Conservation (phyloP, 2,113 vertebrate genomes). For the Pleuronectes platessa region DNA sequence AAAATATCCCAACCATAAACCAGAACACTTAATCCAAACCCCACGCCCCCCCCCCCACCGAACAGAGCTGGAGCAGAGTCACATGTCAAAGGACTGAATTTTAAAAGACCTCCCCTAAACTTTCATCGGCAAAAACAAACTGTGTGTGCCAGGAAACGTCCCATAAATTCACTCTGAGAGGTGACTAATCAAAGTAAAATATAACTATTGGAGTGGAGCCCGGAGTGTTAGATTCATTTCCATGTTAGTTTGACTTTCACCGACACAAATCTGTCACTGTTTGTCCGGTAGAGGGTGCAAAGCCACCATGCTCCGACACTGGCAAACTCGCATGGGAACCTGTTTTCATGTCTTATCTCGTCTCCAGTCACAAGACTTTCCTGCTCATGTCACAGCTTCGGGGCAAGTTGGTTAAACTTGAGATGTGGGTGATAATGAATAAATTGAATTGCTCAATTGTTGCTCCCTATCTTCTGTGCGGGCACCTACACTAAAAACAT, state of each 20-base stretch:
- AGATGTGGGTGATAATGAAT: slow-evolving; percentile 62
- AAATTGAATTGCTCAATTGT: slow-evolving; percentile 66
- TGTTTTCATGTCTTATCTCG: slow-evolving; percentile 44
- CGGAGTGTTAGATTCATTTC: background rate
- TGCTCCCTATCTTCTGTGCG: slow-evolving; percentile 25
- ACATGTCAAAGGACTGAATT: slow-evolving; percentile 31
- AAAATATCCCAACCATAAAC: slow-evolving; percentile 30
- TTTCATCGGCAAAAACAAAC: slow-evolving; percentile 33
- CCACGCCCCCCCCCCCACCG: background rate
- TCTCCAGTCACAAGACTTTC: slow-evolving; percentile 75
- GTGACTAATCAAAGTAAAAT: background rate
- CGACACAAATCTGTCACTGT: no score
- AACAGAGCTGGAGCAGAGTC: slow-evolving; percentile 10
- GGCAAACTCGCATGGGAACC: slow-evolving; percentile 49
- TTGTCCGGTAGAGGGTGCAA: slow-evolving; percentile 52
- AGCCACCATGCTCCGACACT: background rate
- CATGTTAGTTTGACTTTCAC: background rate
- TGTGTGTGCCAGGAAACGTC: slow-evolving; percentile 17
- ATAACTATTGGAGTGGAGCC: background rate
- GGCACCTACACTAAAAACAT: slow-evolving; percentile 52
- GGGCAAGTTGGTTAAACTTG: slow-evolving; percentile 38
- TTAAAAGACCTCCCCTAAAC: background rate
- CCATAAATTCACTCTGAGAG: background rate
- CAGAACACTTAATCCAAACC: slow-evolving; percentile 16
- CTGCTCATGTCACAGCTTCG: slow-evolving; percentile 47